Conservation (phyloP, 1,140 invertebrate genomes). For the Brachionus asplanchnoidis region DNA sequence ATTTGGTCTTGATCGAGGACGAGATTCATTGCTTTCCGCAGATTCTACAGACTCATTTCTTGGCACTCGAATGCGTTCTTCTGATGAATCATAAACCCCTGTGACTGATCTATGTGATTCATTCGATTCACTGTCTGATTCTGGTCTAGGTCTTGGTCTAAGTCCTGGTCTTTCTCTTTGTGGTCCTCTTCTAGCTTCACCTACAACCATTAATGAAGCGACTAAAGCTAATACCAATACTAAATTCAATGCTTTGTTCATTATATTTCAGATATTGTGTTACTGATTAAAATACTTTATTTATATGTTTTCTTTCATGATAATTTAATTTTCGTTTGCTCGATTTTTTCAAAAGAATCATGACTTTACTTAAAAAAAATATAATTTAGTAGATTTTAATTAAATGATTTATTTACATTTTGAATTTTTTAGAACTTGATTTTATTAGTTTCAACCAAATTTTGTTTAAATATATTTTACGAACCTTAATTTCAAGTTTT, state of each 20-base stretch:
- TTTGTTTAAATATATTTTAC: no score
- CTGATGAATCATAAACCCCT: background rate
- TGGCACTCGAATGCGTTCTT: background rate
- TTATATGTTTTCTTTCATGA: no score
- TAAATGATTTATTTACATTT: no score
- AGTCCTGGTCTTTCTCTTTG: background rate
- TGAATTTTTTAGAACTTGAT: no score
- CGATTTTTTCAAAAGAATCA: no score
- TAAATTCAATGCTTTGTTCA: background rate
- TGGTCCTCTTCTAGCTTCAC: background rate
- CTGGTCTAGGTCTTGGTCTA: background rate
- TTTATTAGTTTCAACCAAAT: no score
- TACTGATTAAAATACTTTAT: background rate
- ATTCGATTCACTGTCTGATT: background rate
- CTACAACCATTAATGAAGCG: background rate
- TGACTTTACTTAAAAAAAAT: no score
- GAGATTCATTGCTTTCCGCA: background rate
- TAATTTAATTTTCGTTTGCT: no score
- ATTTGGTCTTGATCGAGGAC: background rate
- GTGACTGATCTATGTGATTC: background rate
- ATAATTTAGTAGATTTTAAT: no score
- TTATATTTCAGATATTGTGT: background rate
- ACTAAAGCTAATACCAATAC: background rate
- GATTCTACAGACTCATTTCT: background rate
- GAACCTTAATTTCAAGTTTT: no score